phyloP scores from a whole-genome alignment of 2,113 vertebrate genomes.

The Archocentrus centrarchus region DNA sequence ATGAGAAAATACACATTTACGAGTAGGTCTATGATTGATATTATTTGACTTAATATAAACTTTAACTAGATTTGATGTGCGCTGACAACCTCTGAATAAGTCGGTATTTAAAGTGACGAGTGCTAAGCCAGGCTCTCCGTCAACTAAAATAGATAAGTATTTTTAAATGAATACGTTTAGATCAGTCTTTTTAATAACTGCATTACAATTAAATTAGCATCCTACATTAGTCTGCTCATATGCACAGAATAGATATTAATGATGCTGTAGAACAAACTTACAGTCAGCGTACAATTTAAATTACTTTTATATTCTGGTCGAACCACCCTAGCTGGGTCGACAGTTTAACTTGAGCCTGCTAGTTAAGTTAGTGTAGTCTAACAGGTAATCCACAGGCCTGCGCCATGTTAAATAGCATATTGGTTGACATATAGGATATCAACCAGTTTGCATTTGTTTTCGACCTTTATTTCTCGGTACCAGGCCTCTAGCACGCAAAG shows the following conservation, averaged over 20 bases:
- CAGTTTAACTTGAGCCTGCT: background rate
- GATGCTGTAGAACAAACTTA: background rate
- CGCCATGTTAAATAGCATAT: too few species aligned
- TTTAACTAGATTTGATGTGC: too few species aligned
- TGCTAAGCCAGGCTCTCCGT: background rate
- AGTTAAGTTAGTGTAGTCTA: background rate
- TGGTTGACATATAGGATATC: background rate
- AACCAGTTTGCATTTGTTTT: background rate
- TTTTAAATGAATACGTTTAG: background rate
- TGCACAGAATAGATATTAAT: background rate
- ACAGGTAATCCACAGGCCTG: background rate
- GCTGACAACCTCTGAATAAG: rapidly evolving
- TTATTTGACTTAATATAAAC: background rate
- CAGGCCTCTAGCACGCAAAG: background rate
- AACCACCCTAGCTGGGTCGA: background rate
- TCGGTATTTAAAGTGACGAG: background rate
- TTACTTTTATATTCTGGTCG: background rate
- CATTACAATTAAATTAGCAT: background rate
- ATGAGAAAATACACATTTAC: background rate
- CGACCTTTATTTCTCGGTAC: background rate
- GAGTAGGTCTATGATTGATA: background rate
- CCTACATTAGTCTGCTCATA: background rate
- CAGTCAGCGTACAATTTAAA: background rate
- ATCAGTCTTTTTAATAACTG: background rate
- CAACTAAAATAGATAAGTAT: background rate